Base-by-base conservation (phyloP, 2,888 invertebrate species). In the Acanthococcus lagerstroemiae region DNA sequence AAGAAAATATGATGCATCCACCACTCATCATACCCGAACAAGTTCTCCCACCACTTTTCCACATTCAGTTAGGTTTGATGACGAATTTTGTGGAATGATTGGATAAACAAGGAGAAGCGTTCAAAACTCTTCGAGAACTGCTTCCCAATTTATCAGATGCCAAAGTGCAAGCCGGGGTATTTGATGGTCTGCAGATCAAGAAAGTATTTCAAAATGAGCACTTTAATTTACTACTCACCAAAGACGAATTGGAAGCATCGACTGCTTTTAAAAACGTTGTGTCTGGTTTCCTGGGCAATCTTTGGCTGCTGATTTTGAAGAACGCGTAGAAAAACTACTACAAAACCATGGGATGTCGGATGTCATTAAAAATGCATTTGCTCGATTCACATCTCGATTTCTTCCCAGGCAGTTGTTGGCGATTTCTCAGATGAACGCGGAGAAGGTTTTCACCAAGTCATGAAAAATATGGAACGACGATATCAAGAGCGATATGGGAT, bases 401-500 rank as follows among this genome's bases (percentile, higher is more conserved):
- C 50, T 58, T 66, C n/a, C 50, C 56, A 37, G 27, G 50, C 25
- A 66, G 56, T 44, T 17, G n/a, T 56, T 19, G 48, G 46, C 1
- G 24, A 17, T 3, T 12, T 27, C 7, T 25, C 55, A 26, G 56
- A 66, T 24, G 55, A 56, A 56, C n/a, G 15, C 19, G 45, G 45
- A 3, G 37, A 66, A 50, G 24, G 22, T 12, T 55, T 67, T 21
- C 54, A 55, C 22, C 37, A 55, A 21, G 46, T 61, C 24, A 52
- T 37, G 22, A 1, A 27, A 6, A 45, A 9, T 17, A 37, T 61
- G 54, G 22, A 37, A 60, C 26, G 15, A 22, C 15, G 19, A 48
- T 55, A 65, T 24, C 30, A 26, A 26, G n/a, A n/a, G n/a, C 17
- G 65, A 54, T 26, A 65, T 72, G 71, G 70, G 70, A 70, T 68